phyloP scores from a whole-genome alignment of 30 jellyfish, hydroid and myxozoan genomes.

The Phacellophora camtschatica region DNA sequence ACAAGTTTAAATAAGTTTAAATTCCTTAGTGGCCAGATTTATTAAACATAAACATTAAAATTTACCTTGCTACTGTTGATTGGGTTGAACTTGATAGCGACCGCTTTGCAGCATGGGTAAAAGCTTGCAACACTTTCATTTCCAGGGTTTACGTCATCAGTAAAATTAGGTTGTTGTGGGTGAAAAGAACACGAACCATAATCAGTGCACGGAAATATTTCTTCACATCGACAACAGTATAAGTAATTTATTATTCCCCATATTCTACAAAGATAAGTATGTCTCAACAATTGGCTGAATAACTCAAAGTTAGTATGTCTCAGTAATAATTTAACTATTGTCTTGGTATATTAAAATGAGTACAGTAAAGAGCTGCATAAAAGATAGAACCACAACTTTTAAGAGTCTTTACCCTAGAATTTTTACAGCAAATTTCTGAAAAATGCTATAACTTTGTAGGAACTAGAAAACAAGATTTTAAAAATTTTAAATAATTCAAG shows the following conservation, averaged over 20 bases:
- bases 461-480: too few relatives aligned
- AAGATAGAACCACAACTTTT: too few relatives aligned
- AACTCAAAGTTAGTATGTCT: too few relatives aligned
- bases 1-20: too few relatives aligned
- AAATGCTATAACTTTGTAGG: too few relatives aligned
- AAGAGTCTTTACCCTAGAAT: too few relatives aligned
- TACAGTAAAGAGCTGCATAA: too few relatives aligned
- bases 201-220: slow-evolving; percentile 72
- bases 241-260: slow-evolving; percentile 80
- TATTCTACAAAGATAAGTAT: slow-evolving; percentile 12
- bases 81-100: slow-evolving; percentile 61
- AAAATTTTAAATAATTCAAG: too few relatives aligned
- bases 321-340: too few relatives aligned
- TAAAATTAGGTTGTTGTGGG: slow-evolving; percentile 58
- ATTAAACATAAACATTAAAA: not conserved
- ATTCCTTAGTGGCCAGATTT: not conserved
- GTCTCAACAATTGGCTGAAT: too few relatives aligned
- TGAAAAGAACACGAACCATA: slow-evolving; percentile 67
- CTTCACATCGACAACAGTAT: slow-evolving; percentile 75
- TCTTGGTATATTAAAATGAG: too few relatives aligned
- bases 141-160: not conserved
- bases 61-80: slow-evolving; percentile 35
- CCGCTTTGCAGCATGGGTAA: slow-evolving; percentile 81
- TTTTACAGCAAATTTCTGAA: too few relatives aligned
- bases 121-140: slow-evolving; percentile 10